Conservation (phyloP, 2,888 invertebrate species). For the Phengaris alcon region DNA sequence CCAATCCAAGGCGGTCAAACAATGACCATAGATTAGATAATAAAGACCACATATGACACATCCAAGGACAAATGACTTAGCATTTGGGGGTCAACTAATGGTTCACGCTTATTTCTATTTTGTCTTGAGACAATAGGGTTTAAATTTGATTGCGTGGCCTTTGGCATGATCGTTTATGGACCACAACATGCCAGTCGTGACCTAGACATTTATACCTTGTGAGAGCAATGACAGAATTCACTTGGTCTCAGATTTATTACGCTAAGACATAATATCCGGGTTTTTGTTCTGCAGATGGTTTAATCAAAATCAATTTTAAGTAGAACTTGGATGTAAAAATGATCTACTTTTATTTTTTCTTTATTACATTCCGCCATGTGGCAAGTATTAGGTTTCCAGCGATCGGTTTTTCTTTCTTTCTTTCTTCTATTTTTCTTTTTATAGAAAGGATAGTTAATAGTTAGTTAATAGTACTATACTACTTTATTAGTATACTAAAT, state of each 20-base stretch:
- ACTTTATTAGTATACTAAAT: too few relatives aligned
- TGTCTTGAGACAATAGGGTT: constrained; percentile 35
- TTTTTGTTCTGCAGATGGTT: background rate
- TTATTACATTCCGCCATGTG: too few relatives aligned
- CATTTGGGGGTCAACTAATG: constrained; percentile 1
- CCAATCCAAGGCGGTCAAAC: constrained; percentile 58
- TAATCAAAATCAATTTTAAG: background rate
- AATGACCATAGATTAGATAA: constrained; percentile 54
- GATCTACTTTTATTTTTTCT: too few relatives aligned
- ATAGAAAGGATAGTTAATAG: background rate
- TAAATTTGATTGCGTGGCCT: constrained; percentile 2
- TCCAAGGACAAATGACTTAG: constrained; percentile 60
- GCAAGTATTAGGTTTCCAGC: background rate
- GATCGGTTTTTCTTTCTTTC: too few relatives aligned
- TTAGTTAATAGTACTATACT: too few relatives aligned
- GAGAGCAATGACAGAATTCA: constrained; percentile 17
- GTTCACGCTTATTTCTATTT: background rate
- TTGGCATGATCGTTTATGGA: constrained; percentile 43
- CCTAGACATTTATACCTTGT: constrained; percentile 59
- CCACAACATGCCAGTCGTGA: constrained; percentile 54
- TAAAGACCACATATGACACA: constrained; percentile 51
- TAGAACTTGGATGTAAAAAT: background rate
- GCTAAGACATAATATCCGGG: constrained; percentile 17
- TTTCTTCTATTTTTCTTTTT: background rate
- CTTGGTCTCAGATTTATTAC: constrained; percentile 22